Evolutionary conservation across 2,113 vertebrate genomes (phyloP).

Genomic region (Kryptolebias marmoratus): DNA sequence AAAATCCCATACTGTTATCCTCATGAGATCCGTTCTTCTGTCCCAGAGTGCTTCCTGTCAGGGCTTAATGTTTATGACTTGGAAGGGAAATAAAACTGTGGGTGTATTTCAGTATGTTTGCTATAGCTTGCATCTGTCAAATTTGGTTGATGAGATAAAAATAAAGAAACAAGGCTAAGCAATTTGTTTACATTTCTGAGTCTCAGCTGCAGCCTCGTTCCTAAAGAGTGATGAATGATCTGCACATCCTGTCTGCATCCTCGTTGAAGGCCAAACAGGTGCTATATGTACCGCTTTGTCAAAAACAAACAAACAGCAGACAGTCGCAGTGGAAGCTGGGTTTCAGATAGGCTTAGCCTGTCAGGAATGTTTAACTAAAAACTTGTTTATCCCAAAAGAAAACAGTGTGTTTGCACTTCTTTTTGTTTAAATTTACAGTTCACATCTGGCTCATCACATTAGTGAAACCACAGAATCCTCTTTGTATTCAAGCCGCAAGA

Average conservation of each 20-base stretch:
- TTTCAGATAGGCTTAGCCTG: not conserved
- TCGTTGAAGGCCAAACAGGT: slow-evolving; percentile 24
- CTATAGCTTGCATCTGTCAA: not conserved
- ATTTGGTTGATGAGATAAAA: slow-evolving; percentile 5
- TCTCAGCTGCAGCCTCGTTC: slow-evolving; percentile 56
- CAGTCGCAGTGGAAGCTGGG: not conserved
- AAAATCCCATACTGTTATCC: not conserved
- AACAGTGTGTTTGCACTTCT: slow-evolving; percentile 1
- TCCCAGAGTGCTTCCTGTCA: not conserved
- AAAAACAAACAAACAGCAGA: not conserved
- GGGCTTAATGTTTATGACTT: not conserved
- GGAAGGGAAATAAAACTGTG: not conserved
- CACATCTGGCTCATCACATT: slow-evolving; percentile 10
- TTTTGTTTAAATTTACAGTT: slow-evolving; percentile 22
- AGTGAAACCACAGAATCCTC: slow-evolving; percentile 20
- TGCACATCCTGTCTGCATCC: slow-evolving; percentile 8
- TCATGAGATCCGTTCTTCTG: not conserved
- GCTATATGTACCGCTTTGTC: not conserved
- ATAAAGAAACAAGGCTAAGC: slow-evolving; percentile 10
- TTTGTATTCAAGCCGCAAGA: slow-evolving; percentile 17
- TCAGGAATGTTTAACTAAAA: slow-evolving; percentile 4
- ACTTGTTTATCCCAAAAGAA: slow-evolving; percentile 9
- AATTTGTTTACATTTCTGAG: slow-evolving; percentile 42
- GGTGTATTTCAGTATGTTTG: not conserved
- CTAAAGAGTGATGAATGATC: slow-evolving; percentile 49